Percentiles rank a stretch among this genome's conserved stretches.
These are phyloP conservation scores for Bos indicus DNA, from an alignment of 2,113 vertebrate genomes.

Conservation along the genomic window DNA sequence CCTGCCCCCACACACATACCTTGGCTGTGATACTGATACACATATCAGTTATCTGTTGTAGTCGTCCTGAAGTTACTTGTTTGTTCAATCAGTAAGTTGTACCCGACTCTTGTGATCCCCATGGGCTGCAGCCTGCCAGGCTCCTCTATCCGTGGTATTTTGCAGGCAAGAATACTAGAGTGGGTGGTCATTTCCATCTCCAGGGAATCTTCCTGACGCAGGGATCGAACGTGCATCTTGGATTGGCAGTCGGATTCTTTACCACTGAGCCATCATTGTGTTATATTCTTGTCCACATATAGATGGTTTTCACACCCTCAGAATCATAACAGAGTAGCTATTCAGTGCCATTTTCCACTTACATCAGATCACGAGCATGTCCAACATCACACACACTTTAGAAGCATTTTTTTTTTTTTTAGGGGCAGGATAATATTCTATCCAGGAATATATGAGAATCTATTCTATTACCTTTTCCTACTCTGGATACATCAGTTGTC, in stretches of 20 bases:
- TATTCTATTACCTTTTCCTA: background rate
- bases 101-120: background rate
- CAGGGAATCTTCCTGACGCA: background rate
- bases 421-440: background rate
- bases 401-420: background rate
- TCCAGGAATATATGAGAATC: background rate
- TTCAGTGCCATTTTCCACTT: background rate
- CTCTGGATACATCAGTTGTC: background rate
- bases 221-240: background rate
- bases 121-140: background rate
- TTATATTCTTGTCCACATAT: background rate
- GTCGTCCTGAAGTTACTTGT: background rate
- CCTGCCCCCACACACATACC: fast-evolving
- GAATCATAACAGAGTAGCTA: background rate
- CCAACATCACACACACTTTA: background rate
- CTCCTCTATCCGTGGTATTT: background rate
- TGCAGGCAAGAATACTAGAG: background rate
- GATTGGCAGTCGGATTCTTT: background rate
- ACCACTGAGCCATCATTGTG: background rate
- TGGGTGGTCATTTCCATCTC: background rate
- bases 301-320: background rate
- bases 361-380: background rate
- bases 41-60: background rate
- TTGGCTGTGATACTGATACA: background rate
- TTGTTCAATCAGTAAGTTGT: background rate